phyloP scores from a whole-genome alignment of 2,797 vertebrate genomes.

The Simalia tracyae region DNA sequence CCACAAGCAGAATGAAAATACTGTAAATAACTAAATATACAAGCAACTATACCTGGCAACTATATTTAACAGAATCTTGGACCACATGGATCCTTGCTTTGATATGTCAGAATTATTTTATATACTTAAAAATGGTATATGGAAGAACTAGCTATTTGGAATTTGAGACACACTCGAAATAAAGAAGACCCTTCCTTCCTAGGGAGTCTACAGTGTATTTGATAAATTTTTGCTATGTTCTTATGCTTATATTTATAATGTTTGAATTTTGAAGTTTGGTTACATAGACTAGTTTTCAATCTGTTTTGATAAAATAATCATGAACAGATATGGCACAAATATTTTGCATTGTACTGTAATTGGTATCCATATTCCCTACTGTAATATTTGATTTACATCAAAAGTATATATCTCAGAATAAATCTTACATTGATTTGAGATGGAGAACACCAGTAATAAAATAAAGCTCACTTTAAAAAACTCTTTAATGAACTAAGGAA shows the following conservation, averaged over 20 bases:
- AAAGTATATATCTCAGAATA: not conserved
- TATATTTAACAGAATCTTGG: not conserved
- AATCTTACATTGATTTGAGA: not conserved
- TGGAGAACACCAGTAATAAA: not conserved
- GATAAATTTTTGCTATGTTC: not conserved
- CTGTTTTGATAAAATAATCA: not conserved
- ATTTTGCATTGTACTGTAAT: not conserved
- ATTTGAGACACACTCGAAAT: not conserved
- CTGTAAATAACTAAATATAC: too few relatives aligned
- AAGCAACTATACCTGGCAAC: not conserved
- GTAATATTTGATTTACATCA: not conserved
- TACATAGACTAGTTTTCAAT: not conserved
- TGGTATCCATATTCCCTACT: not conserved
- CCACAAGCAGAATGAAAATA: too few relatives aligned
- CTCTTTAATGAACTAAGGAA: not conserved
- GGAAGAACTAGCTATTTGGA: not conserved
- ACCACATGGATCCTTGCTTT: not conserved
- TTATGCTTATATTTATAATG: not conserved
- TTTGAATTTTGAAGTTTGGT: not conserved
- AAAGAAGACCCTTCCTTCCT: not conserved
- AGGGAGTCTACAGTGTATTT: not conserved
- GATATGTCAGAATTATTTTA: not conserved
- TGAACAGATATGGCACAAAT: not conserved
- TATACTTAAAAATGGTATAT: not conserved
- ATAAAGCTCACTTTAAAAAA: not conserved